Percentiles rank a stretch among this genome's conserved stretches.
Evolutionary conservation across 2,113 vertebrate species (phyloP).

Genomic region (Pavo muticus): DNA sequence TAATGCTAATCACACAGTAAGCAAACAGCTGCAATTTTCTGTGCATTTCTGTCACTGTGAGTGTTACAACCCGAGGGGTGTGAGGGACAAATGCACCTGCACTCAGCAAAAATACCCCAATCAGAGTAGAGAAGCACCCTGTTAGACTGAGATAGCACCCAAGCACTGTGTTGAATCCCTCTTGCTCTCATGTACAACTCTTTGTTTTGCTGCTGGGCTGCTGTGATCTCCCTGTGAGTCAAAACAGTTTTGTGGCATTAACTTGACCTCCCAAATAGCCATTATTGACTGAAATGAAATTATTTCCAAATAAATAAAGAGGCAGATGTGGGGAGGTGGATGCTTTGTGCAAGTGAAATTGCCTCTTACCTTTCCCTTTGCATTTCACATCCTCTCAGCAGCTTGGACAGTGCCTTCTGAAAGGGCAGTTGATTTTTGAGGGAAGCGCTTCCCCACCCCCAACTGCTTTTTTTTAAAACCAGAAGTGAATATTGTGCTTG

Average conservation of each 20-base stretch:
- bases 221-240: not conserved
- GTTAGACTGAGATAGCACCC: not conserved
- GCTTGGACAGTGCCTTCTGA: not conserved
- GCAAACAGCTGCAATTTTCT: not conserved
- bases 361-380: not conserved
- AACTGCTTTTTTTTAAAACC: not conserved
- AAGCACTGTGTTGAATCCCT: not conserved
- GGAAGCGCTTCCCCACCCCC: not conserved
- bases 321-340: not conserved
- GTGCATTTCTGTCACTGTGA: not conserved
- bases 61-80: accelerated
- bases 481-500: not conserved
- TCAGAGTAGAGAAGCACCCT: not conserved
- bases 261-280: not conserved
- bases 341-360: not conserved
- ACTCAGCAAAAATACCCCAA: not conserved
- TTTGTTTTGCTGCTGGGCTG: not conserved
- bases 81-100: accelerated
- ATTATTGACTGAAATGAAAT: not conserved
- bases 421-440: not conserved
- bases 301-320: not conserved
- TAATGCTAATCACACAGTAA: not conserved
- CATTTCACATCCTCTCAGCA: accelerated
- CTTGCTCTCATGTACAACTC: accelerated
- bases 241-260: not conserved